Evolutionary conservation across 2,113 vertebrate genomes (phyloP), one percentile per base, ranked within the genome.

Genomic region (Strix aluco): DNA sequence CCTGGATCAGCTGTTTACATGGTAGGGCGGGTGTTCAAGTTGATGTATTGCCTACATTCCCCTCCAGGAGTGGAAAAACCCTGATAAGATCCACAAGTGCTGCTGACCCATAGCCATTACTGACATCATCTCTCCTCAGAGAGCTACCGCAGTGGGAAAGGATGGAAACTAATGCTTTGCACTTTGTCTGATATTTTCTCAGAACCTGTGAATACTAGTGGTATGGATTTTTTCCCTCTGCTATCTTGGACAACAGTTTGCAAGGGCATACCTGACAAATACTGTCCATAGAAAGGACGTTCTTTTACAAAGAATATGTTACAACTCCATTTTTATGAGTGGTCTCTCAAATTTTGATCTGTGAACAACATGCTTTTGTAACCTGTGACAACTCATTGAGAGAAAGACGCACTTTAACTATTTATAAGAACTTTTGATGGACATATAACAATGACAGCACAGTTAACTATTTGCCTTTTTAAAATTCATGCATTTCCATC

Each of bases 141-240:
- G 66, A 36, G 22, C 22, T 18, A 16, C n/a, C 0, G 0, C 5
- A 55, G 29, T 15, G 47, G 70, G 30, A 79, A 81, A 52, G 16
- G 29, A 30, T 36, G 29, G n/a, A 87, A 94, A 47, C 10, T 22
- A 44, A 49, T 55, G 29, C 38, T 87, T 58, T 61, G 30, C 19
- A 11, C 38, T 79, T 79, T 9, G 4, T 34, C 40, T 38, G 16
- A 4, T 73, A 58, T 62, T 77, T 90, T 73, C 66, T 90, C 55
- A 78, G 47, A 81, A 74, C 13, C 29, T 55, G 3, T 69, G 51
- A 54, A 38, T n/a, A 9, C 4, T 36, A 46, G 9, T n/a, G 19
- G 4, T 30, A 59, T 22, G 7, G 17, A 20, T 47, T 78, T 36
- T 78, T 69, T 77, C 16, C 29, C 13, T 2, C 32, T 42, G 6